Percentiles rank a stretch among this genome's conserved stretches.
These are phyloP conservation scores for Adoxophyes honmai DNA, from an alignment of 1,140 invertebrate species.

Conservation along the genomic window DNA sequence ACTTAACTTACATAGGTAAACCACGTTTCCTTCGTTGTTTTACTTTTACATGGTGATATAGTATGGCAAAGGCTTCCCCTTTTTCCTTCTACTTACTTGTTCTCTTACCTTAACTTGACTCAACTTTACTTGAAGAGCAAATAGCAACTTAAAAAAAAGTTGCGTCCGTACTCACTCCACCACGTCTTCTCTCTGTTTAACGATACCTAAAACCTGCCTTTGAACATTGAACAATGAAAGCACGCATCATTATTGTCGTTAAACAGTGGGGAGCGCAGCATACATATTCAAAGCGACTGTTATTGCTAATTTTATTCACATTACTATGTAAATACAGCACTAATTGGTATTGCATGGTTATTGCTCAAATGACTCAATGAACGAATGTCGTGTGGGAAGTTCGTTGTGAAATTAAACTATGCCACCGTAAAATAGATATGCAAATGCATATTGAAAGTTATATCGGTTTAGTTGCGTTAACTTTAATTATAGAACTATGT, in stretches of 20 bases:
- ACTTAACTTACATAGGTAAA: too few relatives aligned
- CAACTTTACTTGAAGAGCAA: too few relatives aligned
- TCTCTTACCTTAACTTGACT: too few relatives aligned
- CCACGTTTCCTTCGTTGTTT: too few relatives aligned
- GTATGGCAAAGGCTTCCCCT: too few relatives aligned
- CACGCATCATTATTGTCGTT: not conserved
- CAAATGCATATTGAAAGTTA: not conserved
- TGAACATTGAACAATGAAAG: not conserved
- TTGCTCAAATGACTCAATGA: constrained; percentile 1
- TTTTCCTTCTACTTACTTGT: too few relatives aligned
- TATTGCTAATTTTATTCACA: constrained; percentile 9
- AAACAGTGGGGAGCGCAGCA: constrained; percentile 5
- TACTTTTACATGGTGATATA: too few relatives aligned
- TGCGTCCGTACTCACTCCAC: too few relatives aligned
- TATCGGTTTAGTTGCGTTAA: not conserved
- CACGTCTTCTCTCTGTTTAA: too few relatives aligned
- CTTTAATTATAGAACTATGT: not conserved
- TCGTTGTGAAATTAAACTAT: not conserved
- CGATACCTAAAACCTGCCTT: too few relatives aligned
- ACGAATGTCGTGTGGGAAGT: not conserved
- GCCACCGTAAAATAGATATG: constrained; percentile 13
- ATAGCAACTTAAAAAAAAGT: too few relatives aligned
- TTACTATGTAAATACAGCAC: constrained; percentile 11
- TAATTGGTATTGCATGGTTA: not conserved
- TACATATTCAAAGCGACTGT: constrained; percentile 7